Conservation (phyloP, 2,888 invertebrate genomes). For the Linnaemya vulpina region DNA sequence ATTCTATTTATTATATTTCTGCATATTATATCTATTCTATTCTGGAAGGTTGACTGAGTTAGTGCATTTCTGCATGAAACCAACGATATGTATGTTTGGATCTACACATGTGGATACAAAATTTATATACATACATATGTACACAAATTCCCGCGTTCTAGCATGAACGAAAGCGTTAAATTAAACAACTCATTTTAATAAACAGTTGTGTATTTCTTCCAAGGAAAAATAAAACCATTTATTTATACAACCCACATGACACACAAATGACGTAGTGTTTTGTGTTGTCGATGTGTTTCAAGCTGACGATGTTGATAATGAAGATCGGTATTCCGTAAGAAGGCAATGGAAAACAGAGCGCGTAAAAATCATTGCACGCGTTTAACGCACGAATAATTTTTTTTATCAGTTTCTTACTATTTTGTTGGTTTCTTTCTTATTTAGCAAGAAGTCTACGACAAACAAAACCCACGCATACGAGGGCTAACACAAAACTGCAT, state of each 20-base stretch:
- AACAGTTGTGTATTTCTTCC: slow-evolving; percentile 55
- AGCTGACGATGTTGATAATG: slow-evolving; percentile 1
- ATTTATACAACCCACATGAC: slow-evolving; percentile 1
- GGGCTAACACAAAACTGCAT: neutral
- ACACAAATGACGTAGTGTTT: slow-evolving; percentile 42
- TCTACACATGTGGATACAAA: neutral
- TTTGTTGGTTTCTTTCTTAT: slow-evolving; percentile 7
- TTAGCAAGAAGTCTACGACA: slow-evolving; percentile 17
- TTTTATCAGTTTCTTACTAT: slow-evolving; percentile 19
- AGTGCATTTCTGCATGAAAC: too few relatives aligned
- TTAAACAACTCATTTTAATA: slow-evolving; percentile 47
- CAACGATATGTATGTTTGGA: too few relatives aligned
- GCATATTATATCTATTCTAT: too few relatives aligned
- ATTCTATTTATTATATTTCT: too few relatives aligned
- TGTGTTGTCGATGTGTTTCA: neutral
- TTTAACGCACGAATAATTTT: slow-evolving; percentile 61
- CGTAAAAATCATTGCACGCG: slow-evolving; percentile 46
- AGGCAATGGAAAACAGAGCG: slow-evolving; percentile 24
- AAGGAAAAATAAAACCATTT: neutral
- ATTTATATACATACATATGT: neutral
- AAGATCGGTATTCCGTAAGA: neutral
- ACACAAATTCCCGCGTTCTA: slow-evolving; percentile 51
- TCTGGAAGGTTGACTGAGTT: too few relatives aligned
- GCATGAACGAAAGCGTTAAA: slow-evolving; percentile 54
- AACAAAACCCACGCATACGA: slow-evolving; percentile 48